Evolutionary conservation across 1,140 invertebrate genomes (phyloP), one percentile per base, ranked within the genome.

Genomic region (Musca vetustissima): DNA sequence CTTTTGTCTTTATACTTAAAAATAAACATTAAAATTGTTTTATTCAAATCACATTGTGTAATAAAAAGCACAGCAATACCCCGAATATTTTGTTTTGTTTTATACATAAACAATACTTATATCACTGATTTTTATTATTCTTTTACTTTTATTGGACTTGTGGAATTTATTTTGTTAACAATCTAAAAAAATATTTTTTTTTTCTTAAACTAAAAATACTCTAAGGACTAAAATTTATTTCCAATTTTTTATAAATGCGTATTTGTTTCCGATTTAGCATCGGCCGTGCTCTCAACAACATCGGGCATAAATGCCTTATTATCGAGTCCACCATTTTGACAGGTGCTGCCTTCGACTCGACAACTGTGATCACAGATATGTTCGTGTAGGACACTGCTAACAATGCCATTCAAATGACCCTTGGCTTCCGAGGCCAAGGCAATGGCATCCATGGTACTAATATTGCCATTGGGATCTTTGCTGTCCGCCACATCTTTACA

Each of bases 361-460:
- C 73, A 71, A 1, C 66, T n/a, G 17, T 78, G 74, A 64, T 80
- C 78, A n/a, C 57, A 61, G 53, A 80, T 22, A 53, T 77, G 76
- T 50, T 80, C 78, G 66, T 80, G 78, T 75, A 80, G 77, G 69
- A 79, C 78, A 72, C 79, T 76, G 1, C 76, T 64, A 22, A 80
- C 65, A 22, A 80, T 79, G 64, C 78, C 78, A 64, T 80, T 80
- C 61, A 80, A 49, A 55, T 78, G 72, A 1, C 78, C 78, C 69
- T 79, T 80, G 49, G 76, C 78, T 70, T 80, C 78, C 1, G 75
- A 75, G 67, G 76, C 78, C 70, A 80, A 22, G 0, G 72, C 78
- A 43, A 80, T 36, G 1, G 75, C 76, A 53, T 80, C 78, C 24
- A 79, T 75, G 24, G 76, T 67, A 69, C 77, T 80, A 22, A 80